Evolutionary conservation across 2,797 vertebrate species (phyloP).

Genomic region (Rhinophrynus dorsalis): DNA sequence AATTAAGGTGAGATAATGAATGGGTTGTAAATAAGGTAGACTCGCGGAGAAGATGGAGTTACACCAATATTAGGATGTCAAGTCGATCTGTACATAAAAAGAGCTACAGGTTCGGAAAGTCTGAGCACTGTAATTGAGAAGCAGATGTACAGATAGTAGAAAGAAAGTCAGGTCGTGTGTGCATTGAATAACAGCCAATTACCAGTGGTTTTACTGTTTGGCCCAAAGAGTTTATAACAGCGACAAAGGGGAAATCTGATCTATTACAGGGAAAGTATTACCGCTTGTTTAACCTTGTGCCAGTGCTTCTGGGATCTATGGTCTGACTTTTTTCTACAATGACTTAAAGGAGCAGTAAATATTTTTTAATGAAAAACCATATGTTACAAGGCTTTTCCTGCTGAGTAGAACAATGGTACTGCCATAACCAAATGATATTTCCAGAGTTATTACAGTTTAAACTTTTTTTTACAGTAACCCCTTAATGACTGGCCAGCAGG

Average conservation of each 20-base stretch:
- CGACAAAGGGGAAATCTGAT: constrained; percentile 57
- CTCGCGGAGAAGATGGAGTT: constrained; percentile 57
- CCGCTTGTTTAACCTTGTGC: constrained; percentile 35
- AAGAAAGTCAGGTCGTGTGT: constrained; percentile 46
- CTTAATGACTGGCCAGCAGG: too few species aligned
- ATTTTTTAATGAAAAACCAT: too few species aligned
- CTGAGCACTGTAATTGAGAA: constrained; percentile 34
- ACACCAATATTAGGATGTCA: constrained; percentile 52
- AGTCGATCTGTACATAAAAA: constrained; percentile 49
- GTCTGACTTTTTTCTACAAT: constrained; percentile 18
- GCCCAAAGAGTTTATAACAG: constrained; percentile 52
- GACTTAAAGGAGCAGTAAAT: too few species aligned
- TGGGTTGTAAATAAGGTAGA: constrained; percentile 1
- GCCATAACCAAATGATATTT: too few species aligned
- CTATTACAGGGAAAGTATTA: constrained; percentile 41
- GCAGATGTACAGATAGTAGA: constrained; percentile 38
- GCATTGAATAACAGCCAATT: constrained; percentile 65
- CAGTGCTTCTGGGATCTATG: constrained; percentile 14
- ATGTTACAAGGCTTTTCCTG: too few species aligned
- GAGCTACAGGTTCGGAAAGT: constrained; percentile 19
- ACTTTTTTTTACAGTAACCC: too few species aligned
- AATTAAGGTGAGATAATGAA: constrained; percentile 46
- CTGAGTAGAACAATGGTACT: too few species aligned
- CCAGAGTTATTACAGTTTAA: too few species aligned
- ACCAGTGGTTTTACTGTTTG: constrained; percentile 51